Evolutionary conservation across 2,888 invertebrate genomes (phyloP), one percentile per base, ranked within the genome.

Genomic region (Chrysopilus asiliformis): DNA sequence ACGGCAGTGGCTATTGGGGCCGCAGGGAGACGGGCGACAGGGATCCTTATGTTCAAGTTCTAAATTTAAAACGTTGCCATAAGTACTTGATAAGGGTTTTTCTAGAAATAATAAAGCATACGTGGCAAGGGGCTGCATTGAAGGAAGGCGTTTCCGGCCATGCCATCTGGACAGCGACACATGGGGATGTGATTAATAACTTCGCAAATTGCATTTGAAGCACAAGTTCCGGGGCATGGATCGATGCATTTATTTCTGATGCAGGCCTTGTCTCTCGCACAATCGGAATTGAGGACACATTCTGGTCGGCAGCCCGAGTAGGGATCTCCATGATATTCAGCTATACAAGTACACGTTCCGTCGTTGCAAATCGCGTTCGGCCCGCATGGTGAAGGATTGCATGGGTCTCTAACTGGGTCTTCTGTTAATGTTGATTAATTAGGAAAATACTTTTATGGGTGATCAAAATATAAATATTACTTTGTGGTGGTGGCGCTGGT

Each of bases 191-290:
- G 86, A 51, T 85, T 84, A 36, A 80, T 73, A 12, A 82, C 80
- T 50, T 78, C 76, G 53, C 87, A 87, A 38, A 76, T 67, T 2
- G 86, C 79, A 53, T 76, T 77, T 34, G 70, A 62, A 8, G 83
- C 87, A 53, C 87, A 89, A 49, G 78, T 78, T 43, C 79, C 79
- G n/a, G 74, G 73, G 49, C 89, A 89, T 4, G 89, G 87, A 61
- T 89, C 76, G n/a, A 71, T 63, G 53, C 90, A 90, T 62, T 84
- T 84, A 40, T 78, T 79, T 42, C 76, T 71, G 22, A 80, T 65
- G 53, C 90, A 90, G 13, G 86, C 79, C 53, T 72, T 75, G 52
- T 81, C 76, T 33, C 72, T 64, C 2, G 79, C 66, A 60, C 89
- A 90, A 52, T 87, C 86, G 0, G 76, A 71, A 55, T 79, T 86